Evolutionary conservation across 2,797 vertebrate species (phyloP).

Genomic region (Galagoides demidoff): DNA sequence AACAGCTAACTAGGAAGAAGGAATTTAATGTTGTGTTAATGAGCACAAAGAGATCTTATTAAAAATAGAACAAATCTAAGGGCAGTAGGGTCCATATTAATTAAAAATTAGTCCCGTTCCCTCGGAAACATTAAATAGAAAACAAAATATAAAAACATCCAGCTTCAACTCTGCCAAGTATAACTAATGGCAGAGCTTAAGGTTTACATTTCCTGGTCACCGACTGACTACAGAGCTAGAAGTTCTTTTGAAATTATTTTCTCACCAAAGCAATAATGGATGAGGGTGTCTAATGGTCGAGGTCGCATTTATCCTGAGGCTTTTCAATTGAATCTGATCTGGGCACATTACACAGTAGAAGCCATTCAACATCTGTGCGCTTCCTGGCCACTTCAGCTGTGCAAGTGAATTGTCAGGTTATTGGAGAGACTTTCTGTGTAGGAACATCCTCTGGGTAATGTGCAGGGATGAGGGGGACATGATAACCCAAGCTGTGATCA

Average conservation of each 20-base stretch:
- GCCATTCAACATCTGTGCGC: conserved; percentile 74
- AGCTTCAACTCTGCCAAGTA: neutral
- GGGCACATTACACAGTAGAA: conserved; percentile 62
- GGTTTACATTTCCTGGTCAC: neutral
- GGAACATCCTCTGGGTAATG: conserved; percentile 15
- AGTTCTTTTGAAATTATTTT: conserved; percentile 64
- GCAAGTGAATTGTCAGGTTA: conserved; percentile 63
- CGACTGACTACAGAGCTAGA: conserved; percentile 38
- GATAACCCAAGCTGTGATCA: conserved; percentile 15
- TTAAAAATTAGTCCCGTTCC: neutral
- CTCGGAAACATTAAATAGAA: neutral
- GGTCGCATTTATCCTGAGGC: conserved; percentile 63
- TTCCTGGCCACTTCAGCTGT: conserved; percentile 29
- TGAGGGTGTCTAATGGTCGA: conserved; percentile 65
- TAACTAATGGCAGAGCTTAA: neutral
- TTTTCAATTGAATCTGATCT: conserved; percentile 73
- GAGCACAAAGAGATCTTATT: neutral
- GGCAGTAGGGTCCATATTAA: neutral
- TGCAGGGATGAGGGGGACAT: neutral
- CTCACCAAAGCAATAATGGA: conserved; percentile 66
- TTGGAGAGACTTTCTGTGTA: conserved; percentile 20
- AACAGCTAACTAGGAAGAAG: neutral
- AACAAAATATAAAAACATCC: neutral
- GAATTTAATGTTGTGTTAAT: conserved; percentile 18
- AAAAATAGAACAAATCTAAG: neutral